Evolutionary conservation across 2,113 vertebrate genomes (phyloP).

Genomic region (Nesogale talazaci): DNA sequence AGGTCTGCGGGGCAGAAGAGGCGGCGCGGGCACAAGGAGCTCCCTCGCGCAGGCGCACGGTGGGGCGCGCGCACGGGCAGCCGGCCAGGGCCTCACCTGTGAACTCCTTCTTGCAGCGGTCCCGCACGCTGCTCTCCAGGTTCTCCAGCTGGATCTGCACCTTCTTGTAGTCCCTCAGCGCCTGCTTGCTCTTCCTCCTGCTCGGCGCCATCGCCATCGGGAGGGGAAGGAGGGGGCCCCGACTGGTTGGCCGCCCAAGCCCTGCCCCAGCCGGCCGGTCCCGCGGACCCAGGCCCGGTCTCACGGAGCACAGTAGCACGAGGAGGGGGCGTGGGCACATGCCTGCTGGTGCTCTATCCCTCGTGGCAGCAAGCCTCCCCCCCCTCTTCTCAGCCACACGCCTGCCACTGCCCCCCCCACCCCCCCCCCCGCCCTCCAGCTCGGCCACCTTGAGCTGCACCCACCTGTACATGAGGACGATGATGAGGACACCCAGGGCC

Average conservation of each 20-base stretch:
- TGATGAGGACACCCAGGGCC: constrained; percentile 95
- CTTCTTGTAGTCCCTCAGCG: constrained; percentile 98
- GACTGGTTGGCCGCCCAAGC: not conserved
- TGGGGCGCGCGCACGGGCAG: no score
- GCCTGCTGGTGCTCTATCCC: not conserved
- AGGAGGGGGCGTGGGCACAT: not conserved
- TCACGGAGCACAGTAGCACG: not conserved
- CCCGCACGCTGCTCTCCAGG: constrained; percentile 97
- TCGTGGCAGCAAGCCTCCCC: no score
- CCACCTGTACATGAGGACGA: constrained; percentile 98
- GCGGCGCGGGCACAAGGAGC: fast-evolving
- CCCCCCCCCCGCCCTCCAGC: not conserved
- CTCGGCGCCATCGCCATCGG: constrained; percentile 38
- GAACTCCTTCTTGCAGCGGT: constrained; percentile 99
- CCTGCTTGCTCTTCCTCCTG: constrained; percentile 99
- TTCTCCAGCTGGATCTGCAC: constrained; percentile 99
- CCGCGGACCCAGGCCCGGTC: not conserved
- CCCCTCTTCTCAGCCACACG: not conserved
- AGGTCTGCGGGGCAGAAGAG: constrained; percentile 88
- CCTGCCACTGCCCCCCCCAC: not conserved
- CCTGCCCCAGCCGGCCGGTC: not conserved
- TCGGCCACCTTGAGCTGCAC: constrained; percentile 10
- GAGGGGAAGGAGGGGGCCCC: not conserved
- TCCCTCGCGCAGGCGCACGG: no score
- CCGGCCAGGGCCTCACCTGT: constrained; percentile 88